Conservation (phyloP, 2,113 vertebrate species). For the Lophura nycthemera region DNA sequence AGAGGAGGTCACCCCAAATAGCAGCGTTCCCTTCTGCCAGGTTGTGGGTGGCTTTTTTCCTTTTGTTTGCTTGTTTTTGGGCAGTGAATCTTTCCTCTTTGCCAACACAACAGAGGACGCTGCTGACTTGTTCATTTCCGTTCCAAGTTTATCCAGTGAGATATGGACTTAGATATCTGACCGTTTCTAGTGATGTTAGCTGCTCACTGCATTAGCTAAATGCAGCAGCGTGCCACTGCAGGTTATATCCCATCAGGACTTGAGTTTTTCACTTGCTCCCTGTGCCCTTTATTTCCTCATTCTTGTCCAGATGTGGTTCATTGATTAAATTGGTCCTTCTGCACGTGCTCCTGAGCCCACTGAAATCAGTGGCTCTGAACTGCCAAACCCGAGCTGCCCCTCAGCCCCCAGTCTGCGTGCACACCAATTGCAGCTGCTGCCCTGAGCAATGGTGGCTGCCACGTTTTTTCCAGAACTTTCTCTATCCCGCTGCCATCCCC, state of each 20-base stretch:
- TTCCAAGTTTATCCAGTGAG: background rate
- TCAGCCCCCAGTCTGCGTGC: background rate
- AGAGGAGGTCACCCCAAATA: background rate
- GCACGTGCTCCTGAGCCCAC: background rate
- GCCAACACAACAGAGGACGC: background rate
- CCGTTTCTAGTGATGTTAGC: background rate
- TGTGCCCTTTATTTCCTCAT: background rate
- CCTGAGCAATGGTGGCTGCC: background rate
- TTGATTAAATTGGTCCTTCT: background rate
- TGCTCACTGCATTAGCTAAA: background rate
- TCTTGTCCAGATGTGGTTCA: background rate
- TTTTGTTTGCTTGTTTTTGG: background rate
- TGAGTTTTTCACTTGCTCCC: background rate
- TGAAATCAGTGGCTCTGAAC: background rate
- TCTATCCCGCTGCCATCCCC: background rate
- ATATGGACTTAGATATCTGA: background rate
- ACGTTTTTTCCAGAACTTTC: background rate
- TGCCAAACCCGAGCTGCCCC: background rate
- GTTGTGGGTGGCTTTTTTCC: background rate
- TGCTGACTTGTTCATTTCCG: background rate
- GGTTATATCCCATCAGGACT: background rate
- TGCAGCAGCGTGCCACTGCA: background rate
- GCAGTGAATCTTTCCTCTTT: background rate
- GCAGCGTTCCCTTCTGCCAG: background rate
- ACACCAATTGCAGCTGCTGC: background rate